These are phyloP conservation scores for Corydoras sp. DNA, from an alignment of 2,113 vertebrate species.

Conservation along the genomic window DNA sequence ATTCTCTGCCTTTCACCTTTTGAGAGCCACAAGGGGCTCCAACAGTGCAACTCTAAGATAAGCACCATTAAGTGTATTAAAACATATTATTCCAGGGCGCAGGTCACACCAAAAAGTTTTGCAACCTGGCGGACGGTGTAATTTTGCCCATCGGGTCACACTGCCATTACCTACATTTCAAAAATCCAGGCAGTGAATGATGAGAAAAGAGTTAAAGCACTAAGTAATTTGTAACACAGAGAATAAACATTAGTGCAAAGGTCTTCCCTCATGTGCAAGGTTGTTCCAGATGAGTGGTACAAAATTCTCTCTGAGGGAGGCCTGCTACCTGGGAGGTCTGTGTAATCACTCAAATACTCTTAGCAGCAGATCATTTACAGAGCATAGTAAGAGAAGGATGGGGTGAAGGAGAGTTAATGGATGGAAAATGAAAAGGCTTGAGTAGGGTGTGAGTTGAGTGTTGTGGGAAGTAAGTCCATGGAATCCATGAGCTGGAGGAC, in stretches of 20 bases:
- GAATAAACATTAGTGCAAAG: conserved; percentile 2
- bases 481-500: conserved; percentile 2
- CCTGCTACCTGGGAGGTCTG: conserved; percentile 34
- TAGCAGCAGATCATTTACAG: conserved; percentile 29
- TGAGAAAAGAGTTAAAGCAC: not conserved
- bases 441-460: conserved; percentile 1
- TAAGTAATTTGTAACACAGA: conserved; percentile 4
- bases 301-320: conserved; percentile 27
- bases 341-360: conserved; percentile 1
- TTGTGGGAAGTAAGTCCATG: conserved; percentile 3
- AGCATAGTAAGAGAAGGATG: conserved; percentile 15
- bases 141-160: too few relatives aligned
- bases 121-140: too few relatives aligned
- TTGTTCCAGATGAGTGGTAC: conserved; percentile 15
- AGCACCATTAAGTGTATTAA: too few relatives aligned
- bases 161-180: too few relatives aligned
- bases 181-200: not conserved
- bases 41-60: too few relatives aligned
- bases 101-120: too few relatives aligned
- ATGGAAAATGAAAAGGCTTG: conserved; percentile 10
- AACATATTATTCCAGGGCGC: too few relatives aligned
- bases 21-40: too few relatives aligned
- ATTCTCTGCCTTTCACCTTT: too few relatives aligned
- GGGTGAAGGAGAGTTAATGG: conserved; percentile 29
- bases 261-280: conserved; percentile 1